A percentile compares a stretch with the other conserved stretches of the same genome.
Evolutionary conservation across 2,888 invertebrate genomes (phyloP).

Genomic region (Bimastos eiseni): DNA sequence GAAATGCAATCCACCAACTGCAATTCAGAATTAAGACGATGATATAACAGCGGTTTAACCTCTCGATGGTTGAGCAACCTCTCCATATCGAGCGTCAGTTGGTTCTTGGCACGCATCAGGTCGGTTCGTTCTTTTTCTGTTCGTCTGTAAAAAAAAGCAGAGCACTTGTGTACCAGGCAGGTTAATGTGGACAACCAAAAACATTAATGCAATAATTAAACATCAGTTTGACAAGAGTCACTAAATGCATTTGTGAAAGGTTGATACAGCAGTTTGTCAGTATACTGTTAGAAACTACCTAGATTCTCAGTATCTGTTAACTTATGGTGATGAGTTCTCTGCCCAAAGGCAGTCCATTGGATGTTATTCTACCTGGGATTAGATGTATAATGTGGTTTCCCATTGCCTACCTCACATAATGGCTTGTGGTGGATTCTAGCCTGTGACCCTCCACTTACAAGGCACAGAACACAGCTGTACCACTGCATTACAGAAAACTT

Average conservation of each 20-base stretch:
- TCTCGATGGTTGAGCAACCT: constrained; percentile 57
- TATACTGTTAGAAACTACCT: background rate
- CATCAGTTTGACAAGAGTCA: background rate
- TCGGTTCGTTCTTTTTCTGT: constrained; percentile 52
- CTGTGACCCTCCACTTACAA: too few species aligned
- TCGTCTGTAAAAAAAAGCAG: constrained; percentile 44
- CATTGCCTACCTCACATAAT: too few species aligned
- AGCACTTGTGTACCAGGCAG: too few species aligned
- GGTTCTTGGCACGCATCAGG: constrained; percentile 53
- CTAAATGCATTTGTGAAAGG: background rate
- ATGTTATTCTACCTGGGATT: too few species aligned
- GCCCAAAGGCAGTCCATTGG: too few species aligned
- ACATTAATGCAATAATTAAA: background rate
- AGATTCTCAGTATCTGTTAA: background rate
- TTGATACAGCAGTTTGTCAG: background rate
- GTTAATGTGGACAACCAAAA: background rate
- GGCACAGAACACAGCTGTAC: too few species aligned
- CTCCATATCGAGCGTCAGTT: constrained; percentile 58
- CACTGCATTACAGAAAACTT: too few species aligned
- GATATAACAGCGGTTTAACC: constrained; percentile 44
- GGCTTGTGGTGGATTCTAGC: too few species aligned
- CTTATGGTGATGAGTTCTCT: too few species aligned
- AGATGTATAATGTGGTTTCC: too few species aligned
- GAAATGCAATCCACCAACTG: too few species aligned
- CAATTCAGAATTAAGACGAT: background rate